Base-by-base conservation (phyloP, 2,797 vertebrate species). In the Linurgus olivaceus region DNA sequence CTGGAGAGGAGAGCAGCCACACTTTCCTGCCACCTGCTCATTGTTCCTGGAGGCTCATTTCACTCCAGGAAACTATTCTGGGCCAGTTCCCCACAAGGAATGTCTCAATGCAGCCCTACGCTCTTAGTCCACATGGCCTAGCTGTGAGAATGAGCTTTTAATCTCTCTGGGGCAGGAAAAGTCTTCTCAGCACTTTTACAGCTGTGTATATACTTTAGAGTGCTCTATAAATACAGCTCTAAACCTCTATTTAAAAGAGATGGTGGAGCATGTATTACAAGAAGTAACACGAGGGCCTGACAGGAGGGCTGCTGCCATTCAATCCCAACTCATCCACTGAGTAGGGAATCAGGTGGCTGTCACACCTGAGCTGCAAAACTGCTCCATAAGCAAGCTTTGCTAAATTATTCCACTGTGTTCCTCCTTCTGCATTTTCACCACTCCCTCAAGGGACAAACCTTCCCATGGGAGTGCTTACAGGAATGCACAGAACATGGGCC, bases 171-270 rank as follows among this genome's bases (percentile, higher is more conserved):
- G 62, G 54, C 73, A 93, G 91, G 94, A 96, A 91, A 91, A 94
- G 47, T 70, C 87, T 82, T 87, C 90, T 94, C 91, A 94, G 87
- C 79, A 86, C 26, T 96, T 95, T 76, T 80, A 94, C 91, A 96
- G 85, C 85, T 96, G 94, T 79, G 76, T 91, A 68, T 96, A 86
- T 88, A 81, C 37, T 88, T 94, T n/a, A 55, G 68, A 86, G 82
- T 65, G 38, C 62, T 94, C 82, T 81, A 63, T 77, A 91, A 93
- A 94, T 84, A 86, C 44, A 48, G 35, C 44, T 72, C 51, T 83
- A 75, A 80, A 73, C 80, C 55, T 86, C 51, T 62, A n/a, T 91
- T 92, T 86, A 51, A 65, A 62, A 89, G 59, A 76, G 62, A 51
- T 38, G 70, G 33, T 31, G 38, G 25, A 94, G 40, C 17, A 31